phyloP scores from a whole-genome alignment of 2,113 vertebrate genomes.

The Myotis lucifugus region DNA sequence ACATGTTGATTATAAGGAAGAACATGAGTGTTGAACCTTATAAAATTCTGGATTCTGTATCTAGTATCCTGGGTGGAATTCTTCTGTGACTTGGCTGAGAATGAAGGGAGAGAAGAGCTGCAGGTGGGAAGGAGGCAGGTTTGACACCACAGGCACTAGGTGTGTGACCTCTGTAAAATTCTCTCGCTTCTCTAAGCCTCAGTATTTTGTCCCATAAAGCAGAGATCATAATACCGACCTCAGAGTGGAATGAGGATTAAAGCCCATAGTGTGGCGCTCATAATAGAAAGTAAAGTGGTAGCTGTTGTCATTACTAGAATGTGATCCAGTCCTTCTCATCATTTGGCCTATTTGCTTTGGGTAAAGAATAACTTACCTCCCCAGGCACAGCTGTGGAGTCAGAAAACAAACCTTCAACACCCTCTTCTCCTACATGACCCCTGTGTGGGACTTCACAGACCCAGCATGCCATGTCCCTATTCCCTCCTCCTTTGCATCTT shows the following conservation, averaged over 20 bases:
- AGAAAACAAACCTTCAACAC: not conserved
- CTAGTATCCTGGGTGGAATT: not conserved
- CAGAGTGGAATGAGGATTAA: not conserved
- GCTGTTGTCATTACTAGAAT: not conserved
- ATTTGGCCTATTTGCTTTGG: not conserved
- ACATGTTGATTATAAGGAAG: not conserved
- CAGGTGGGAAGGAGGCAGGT: accelerated
- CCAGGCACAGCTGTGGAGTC: not conserved
- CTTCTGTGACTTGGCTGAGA: not conserved
- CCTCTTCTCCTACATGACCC: not conserved
- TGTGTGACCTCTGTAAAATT: not conserved
- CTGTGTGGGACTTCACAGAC: not conserved
- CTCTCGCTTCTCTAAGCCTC: not conserved
- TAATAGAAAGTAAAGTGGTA: not conserved
- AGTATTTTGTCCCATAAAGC: not conserved
- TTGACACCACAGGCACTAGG: not conserved
- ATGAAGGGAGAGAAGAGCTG: not conserved
- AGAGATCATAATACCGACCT: not conserved
- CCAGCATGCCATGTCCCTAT: not conserved
- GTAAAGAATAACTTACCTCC: not conserved
- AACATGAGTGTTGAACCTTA: conserved; percentile 13
- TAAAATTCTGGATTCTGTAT: not conserved
- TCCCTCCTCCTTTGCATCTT: not conserved
- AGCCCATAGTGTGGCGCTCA: not conserved
- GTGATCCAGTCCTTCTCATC: not conserved